Base-by-base conservation (phyloP, 2,888 invertebrate species). In the Sympetrum striolatum region DNA sequence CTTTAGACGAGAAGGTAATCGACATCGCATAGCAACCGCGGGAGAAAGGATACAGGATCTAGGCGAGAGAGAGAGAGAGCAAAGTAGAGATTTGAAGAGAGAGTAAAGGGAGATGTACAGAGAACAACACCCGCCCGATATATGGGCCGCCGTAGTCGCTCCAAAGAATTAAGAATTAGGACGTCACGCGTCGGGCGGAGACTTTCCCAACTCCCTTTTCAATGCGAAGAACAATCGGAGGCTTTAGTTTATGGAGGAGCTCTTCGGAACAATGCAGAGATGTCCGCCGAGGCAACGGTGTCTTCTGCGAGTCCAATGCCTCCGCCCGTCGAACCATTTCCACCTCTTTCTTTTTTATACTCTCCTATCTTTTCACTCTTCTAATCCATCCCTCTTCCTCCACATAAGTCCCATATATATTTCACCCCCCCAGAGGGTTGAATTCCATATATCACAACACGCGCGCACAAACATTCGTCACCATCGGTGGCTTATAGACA, bases 241-340 rank as follows among this genome's bases (percentile, higher is more conserved):
- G 82, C 58, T 82, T 82, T 82, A 82, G 82, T 82, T 82, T 82
- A 82, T 82, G 82, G 82, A 82, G 53, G 82, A 82, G 82, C 35
- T 82, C 82, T 53, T 35, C 22, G 82, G 82, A 82, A 82, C 82
- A 82, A 82, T 82, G 58, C 53, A 48, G 18, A 58, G 82, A 82
- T 58, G 53, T 53, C 58, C 64, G n/a, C n/a, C 64, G n/a, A 25
- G 25, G 25, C 58, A 31, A n/a, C n/a, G 8, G 64, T 37, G 58
- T 48, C 80, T 31, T 37, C 80, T 31, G 80, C 18, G 53, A 58
- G 31, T n/a, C 81, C 80, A 15, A 18, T 35, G 82, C 48, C 22
- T 22, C 81, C 81, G 48, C 25, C 8, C 15, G 81, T 48, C 81
- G 81, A 25, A 53, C 81, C 39, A 39, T 81, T 39, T n/a, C 18